Conservation (phyloP, 2,113 vertebrate species). For the Xiphias gladius region DNA sequence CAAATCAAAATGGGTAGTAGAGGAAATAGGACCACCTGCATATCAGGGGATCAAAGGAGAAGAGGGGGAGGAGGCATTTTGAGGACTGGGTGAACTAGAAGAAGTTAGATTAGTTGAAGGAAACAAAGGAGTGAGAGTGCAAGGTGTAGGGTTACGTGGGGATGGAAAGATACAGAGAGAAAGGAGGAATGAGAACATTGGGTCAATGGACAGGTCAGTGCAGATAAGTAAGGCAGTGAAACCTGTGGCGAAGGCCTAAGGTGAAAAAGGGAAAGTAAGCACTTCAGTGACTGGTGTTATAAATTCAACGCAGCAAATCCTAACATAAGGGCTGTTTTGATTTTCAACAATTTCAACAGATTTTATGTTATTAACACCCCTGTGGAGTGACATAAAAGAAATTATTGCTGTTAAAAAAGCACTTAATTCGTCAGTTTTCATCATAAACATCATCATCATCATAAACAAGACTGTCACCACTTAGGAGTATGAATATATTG, state of each 20-base stretch:
- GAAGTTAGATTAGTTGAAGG: slow-evolving; percentile 15
- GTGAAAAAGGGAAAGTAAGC: slow-evolving; percentile 10
- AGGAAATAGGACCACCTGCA: slow-evolving; percentile 6
- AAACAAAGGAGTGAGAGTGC: slow-evolving; percentile 21
- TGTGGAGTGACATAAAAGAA: slow-evolving; percentile 1
- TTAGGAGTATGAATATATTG: background rate
- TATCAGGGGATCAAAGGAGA: slow-evolving; percentile 32
- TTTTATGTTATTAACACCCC: background rate
- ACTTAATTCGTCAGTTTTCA: background rate
- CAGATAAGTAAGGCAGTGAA: slow-evolving; percentile 31
- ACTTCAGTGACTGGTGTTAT: background rate
- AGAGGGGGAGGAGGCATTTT: background rate
- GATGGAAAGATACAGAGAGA: slow-evolving; percentile 19
- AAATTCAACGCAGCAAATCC: background rate
- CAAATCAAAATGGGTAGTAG: slow-evolving; percentile 11
- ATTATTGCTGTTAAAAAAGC: slow-evolving; percentile 2
- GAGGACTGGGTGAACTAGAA: slow-evolving; percentile 4
- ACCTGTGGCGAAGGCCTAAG: slow-evolving; percentile 18
- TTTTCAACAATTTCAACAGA: background rate
- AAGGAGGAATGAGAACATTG: slow-evolving; percentile 33
- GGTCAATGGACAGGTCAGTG: slow-evolving; percentile 45
- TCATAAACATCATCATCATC: slow-evolving; percentile 14
- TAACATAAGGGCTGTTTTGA: background rate
- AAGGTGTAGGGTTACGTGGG: background rate
- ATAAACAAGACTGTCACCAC: background rate